These are phyloP conservation scores for Andrena dorsata DNA, from an alignment of 2,888 invertebrate genomes.

Conservation along the genomic window DNA sequence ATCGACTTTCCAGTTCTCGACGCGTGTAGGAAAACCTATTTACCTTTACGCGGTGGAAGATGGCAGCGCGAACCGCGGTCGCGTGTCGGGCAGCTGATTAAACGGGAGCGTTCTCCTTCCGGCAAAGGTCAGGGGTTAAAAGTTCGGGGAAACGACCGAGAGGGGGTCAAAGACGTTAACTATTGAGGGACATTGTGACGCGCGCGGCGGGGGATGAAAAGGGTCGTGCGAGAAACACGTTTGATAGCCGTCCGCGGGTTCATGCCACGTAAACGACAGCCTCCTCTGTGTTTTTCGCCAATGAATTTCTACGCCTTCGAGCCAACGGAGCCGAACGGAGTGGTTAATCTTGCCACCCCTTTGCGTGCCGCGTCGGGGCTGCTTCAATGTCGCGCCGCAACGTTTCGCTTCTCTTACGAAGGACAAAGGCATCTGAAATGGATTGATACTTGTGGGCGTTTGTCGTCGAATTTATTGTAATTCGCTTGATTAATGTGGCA, in stretches of 20 bases:
- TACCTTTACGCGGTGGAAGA: background rate
- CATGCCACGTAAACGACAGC: slow-evolving; percentile 3
- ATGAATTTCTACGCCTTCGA: background rate
- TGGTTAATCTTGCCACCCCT: slow-evolving; percentile 5
- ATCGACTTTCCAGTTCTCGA: background rate
- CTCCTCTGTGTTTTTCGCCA: slow-evolving; percentile 10
- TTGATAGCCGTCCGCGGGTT: slow-evolving; percentile 7
- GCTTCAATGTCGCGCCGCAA: background rate
- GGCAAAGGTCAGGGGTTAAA: slow-evolving; percentile 66
- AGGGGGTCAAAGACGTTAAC: slow-evolving; percentile 63
- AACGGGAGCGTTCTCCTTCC: slow-evolving; percentile 51
- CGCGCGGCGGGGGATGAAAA: background rate
- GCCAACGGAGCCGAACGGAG: background rate
- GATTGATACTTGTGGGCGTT: background rate
- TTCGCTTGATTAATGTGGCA: background rate
- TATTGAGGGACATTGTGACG: slow-evolving; percentile 41
- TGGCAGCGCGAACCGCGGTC: slow-evolving; percentile 43
- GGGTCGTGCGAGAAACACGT: too few relatives aligned
- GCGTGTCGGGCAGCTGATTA: slow-evolving; percentile 45
- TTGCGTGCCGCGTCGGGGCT: background rate
- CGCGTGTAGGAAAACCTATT: background rate
- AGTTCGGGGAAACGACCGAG: slow-evolving; percentile 65
- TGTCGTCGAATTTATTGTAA: background rate
- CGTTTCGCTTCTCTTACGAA: background rate
- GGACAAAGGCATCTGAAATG: background rate